Evolutionary conservation across 2,113 vertebrate genomes (phyloP).

Genomic region (Ceuthmochares aereus): DNA sequence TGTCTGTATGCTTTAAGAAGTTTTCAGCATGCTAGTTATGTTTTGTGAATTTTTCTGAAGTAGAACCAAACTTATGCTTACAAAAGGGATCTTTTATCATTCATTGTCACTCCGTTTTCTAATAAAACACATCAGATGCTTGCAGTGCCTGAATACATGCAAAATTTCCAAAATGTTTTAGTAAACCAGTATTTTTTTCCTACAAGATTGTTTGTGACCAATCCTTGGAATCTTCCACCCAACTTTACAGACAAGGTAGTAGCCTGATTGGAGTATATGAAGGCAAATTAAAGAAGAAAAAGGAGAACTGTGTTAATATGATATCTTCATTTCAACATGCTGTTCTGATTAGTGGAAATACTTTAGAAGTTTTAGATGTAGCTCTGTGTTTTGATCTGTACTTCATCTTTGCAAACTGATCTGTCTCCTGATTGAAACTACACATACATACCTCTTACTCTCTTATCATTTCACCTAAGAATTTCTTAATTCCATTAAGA

Average conservation of each 20-base stretch:
- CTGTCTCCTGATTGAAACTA: neutral
- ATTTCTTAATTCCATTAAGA: neutral
- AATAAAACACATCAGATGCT: neutral
- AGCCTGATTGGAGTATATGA: neutral
- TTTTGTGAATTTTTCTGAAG: neutral
- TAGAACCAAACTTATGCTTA: neutral
- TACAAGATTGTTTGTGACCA: neutral
- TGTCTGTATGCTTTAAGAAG: neutral
- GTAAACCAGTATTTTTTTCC: neutral
- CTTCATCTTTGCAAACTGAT: neutral
- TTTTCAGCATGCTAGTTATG: neutral
- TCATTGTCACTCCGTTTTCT: neutral
- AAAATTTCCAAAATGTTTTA: neutral
- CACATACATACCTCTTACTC: fast-evolving
- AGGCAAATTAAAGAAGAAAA: neutral
- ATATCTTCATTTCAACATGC: neutral
- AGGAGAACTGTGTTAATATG: neutral
- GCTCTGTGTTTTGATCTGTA: neutral
- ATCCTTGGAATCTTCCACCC: neutral
- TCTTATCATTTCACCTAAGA: neutral
- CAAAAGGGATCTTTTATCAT: neutral
- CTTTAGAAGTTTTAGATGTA: neutral
- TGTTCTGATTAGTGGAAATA: neutral
- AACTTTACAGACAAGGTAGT: neutral
- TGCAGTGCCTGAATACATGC: neutral